These are phyloP conservation scores for Porites australiensis DNA, from an alignment of 64 coral and sea anemone genomes.

Conservation along the genomic window DNA sequence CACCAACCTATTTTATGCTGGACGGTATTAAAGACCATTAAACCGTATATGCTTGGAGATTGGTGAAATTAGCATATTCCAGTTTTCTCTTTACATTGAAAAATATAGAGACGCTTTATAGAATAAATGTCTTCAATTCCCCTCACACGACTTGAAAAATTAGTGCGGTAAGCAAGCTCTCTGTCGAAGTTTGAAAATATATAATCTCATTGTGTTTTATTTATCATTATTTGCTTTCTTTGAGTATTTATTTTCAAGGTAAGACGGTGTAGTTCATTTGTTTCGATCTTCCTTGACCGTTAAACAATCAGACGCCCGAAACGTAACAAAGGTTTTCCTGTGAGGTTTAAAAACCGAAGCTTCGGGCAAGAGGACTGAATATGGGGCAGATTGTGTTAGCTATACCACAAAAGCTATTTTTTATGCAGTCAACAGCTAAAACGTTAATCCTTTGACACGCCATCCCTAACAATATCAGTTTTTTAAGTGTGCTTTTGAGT, in stretches of 20 bases:
- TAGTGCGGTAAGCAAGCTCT: neutral
- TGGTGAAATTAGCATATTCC: constrained; percentile 5
- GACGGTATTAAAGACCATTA: neutral
- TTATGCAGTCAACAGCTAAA: constrained; percentile 2
- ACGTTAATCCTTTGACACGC: neutral
- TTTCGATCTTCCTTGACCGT: neutral
- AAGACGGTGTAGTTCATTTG: neutral
- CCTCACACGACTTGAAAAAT: neutral
- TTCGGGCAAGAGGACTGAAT: neutral
- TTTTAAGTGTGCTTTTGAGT: neutral
- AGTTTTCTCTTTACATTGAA: neutral
- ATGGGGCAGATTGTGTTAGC: neutral
- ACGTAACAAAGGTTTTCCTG: too few species aligned
- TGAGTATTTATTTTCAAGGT: neutral
- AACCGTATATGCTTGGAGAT: neutral
- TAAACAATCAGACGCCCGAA: neutral
- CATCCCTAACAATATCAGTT: constrained; percentile 19
- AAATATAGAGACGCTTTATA: neutral
- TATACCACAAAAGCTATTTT: neutral
- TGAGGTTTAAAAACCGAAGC: neutral
- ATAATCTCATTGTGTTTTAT: too few species aligned
- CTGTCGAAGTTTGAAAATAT: too few species aligned
- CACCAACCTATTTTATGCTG: neutral
- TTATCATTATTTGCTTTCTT: neutral
- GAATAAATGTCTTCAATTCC: too few species aligned